Conservation (phyloP, 2,113 vertebrate genomes). For the Coregonus clupeaformis region DNA sequence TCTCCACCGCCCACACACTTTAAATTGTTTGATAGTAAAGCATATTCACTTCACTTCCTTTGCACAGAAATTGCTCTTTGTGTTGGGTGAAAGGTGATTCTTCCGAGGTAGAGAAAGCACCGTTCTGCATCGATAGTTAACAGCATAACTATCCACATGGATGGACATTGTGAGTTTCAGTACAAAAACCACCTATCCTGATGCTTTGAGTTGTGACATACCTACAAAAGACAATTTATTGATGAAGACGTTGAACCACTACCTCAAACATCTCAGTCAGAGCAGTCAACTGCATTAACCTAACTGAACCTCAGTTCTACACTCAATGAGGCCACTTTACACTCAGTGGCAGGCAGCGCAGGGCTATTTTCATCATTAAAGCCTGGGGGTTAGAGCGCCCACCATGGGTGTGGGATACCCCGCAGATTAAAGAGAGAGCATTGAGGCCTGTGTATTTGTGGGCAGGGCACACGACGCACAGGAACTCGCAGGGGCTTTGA, state of each 20-base stretch:
- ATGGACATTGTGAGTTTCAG: neutral
- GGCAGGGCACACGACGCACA: neutral
- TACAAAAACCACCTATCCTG: neutral
- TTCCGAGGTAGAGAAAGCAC: too few species aligned
- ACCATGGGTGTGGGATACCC: neutral
- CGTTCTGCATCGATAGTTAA: neutral
- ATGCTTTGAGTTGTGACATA: neutral
- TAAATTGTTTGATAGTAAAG: too few species aligned
- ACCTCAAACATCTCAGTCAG: neutral
- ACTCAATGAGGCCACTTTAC: neutral
- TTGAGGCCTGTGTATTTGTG: constrained; percentile 2
- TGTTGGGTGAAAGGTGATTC: too few species aligned
- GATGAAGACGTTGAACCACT: neutral
- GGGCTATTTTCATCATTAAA: constrained; percentile 16
- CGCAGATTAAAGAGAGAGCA: constrained; percentile 2
- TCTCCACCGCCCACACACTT: too few species aligned
- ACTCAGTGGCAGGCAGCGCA: neutral
- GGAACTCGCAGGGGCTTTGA: constrained; percentile 5
- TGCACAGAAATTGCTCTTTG: too few species aligned
- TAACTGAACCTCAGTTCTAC: neutral
- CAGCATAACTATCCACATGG: neutral
- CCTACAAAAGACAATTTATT: neutral
- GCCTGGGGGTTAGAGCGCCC: neutral
- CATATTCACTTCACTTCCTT: too few species aligned
- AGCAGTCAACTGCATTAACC: neutral